Conservation (phyloP, 2,113 vertebrate genomes). For the Stomatorhinus ivindoensis region DNA sequence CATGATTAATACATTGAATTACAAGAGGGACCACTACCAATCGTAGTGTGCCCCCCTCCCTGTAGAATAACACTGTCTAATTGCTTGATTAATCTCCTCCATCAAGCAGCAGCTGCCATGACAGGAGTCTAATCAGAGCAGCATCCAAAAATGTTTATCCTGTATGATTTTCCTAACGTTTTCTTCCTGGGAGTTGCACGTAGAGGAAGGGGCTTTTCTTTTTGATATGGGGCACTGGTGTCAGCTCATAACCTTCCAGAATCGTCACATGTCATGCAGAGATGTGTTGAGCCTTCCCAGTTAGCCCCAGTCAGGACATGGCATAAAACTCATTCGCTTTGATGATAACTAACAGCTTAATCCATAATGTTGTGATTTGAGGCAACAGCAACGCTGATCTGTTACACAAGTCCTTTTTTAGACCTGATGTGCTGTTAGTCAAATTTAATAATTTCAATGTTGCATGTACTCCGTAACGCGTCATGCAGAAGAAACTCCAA, state of each 20-base stretch:
- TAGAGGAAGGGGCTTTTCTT: background rate
- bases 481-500: background rate
- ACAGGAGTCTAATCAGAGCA: constrained; percentile 26
- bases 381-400: background rate
- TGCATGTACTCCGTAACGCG: background rate
- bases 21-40: constrained; percentile 23
- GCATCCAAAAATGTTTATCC: background rate
- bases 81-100: constrained; percentile 50
- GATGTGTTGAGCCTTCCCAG: background rate
- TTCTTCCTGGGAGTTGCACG: background rate
- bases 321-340: background rate
- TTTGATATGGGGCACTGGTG: too few species aligned
- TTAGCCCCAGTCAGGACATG: background rate
- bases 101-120: constrained; percentile 50
- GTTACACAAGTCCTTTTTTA: background rate
- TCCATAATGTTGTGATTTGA: background rate
- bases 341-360: background rate
- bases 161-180: background rate
- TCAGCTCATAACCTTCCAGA: background rate
- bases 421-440: background rate
- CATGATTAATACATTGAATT: constrained; percentile 49
- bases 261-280: background rate
- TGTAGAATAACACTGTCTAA: constrained; percentile 48
- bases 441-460: background rate
- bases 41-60: constrained; percentile 33